Evolutionary conservation across 2,888 invertebrate genomes (phyloP).

Genomic region (Zeuzera pyrina): DNA sequence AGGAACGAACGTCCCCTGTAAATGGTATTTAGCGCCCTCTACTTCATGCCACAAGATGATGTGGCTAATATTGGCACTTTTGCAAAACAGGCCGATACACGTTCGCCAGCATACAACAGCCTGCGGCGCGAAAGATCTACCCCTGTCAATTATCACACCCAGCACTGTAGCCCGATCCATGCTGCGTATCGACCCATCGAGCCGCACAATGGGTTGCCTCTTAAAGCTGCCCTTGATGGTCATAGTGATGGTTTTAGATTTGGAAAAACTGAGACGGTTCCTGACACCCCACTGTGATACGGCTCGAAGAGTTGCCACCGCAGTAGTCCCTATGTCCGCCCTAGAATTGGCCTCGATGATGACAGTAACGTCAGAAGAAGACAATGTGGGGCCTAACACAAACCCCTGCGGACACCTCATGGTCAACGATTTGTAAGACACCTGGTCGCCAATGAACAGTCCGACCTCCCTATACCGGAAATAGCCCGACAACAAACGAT

Average conservation of each 20-base stretch:
- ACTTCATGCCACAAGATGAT: too few species aligned
- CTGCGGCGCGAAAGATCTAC: too few species aligned
- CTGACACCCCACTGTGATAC: too few species aligned
- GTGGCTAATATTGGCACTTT: too few species aligned
- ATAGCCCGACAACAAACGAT: conserved; percentile 18
- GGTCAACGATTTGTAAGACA: conserved; percentile 12
- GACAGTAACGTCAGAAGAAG: conserved; percentile 19
- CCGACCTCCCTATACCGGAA: conserved; percentile 15
- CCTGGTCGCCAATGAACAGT: conserved; percentile 12
- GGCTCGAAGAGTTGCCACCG: too few species aligned
- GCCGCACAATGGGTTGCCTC: neutral
- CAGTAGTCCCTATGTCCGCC: too few species aligned
- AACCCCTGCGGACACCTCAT: conserved; percentile 24
- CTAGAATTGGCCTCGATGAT: conserved; percentile 15
- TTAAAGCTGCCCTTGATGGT: neutral
- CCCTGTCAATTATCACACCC: too few species aligned
- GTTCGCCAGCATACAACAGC: conserved; percentile 71
- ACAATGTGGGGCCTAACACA: conserved; percentile 21
- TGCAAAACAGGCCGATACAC: neutral
- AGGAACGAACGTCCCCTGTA: too few species aligned
- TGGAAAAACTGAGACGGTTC: too few species aligned
- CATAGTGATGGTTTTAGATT: neutral
- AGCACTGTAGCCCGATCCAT: neutral
- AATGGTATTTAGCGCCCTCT: too few species aligned
- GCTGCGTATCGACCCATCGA: neutral